Evolutionary conservation across 2,113 vertebrate species (phyloP).

Genomic region (Candoia aspera): DNA sequence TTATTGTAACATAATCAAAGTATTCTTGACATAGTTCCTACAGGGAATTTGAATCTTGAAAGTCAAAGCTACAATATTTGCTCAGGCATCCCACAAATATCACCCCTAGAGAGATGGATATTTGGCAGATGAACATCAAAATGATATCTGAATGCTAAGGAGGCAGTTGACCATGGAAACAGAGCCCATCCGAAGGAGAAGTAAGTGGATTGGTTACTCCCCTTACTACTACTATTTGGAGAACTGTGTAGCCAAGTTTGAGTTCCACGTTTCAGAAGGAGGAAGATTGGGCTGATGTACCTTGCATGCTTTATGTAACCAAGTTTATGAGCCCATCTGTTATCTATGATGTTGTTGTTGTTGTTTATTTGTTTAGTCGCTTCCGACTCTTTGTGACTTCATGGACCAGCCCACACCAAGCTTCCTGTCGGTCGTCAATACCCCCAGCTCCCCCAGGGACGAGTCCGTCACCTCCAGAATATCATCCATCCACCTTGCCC

Average conservation of each 20-base stretch:
- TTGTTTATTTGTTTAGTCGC: too few species aligned
- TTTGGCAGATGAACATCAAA: not conserved
- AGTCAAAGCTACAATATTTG: not conserved
- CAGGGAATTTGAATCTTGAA: not conserved
- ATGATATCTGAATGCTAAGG: not conserved
- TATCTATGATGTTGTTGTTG: too few species aligned
- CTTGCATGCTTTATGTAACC: not conserved
- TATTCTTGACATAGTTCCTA: not conserved
- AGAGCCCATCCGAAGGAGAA: not conserved
- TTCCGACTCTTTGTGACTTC: too few species aligned
- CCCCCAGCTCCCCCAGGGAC: too few species aligned
- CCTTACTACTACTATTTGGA: not conserved
- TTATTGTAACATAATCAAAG: not conserved
- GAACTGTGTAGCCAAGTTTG: not conserved
- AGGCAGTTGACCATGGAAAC: not conserved
- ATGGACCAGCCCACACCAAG: too few species aligned
- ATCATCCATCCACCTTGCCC: too few species aligned
- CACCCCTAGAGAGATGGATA: not conserved
- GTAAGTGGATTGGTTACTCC: not conserved
- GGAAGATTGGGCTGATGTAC: not conserved
- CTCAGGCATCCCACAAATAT: not conserved
- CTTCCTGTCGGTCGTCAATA: too few species aligned
- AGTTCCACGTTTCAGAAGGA: not conserved
- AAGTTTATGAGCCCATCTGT: not conserved
- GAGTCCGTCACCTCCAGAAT: too few species aligned